These are phyloP conservation scores for Raphicerus campestris DNA, from an alignment of 2,113 vertebrate genomes.

Conservation along the genomic window DNA sequence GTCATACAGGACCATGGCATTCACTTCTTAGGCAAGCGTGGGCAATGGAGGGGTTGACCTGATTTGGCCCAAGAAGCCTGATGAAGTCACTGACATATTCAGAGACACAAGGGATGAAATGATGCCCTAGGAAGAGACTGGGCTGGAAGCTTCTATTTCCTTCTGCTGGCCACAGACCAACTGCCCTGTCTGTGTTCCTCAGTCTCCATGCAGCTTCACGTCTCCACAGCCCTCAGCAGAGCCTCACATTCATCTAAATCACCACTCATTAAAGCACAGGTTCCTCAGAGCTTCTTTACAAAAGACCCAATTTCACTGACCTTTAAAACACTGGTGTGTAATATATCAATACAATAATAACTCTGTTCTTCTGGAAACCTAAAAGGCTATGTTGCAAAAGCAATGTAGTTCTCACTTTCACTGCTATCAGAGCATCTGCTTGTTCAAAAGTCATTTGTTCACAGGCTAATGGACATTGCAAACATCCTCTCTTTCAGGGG, in stretches of 20 bases:
- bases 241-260: neutral
- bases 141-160: neutral
- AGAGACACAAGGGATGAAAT: neutral
- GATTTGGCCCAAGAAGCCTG: neutral
- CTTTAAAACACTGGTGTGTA: neutral
- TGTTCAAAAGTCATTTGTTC: neutral
- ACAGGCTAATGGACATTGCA: neutral
- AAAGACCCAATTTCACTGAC: neutral
- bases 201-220: neutral
- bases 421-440: neutral
- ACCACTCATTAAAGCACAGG: neutral
- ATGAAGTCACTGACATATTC: neutral
- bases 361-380: neutral
- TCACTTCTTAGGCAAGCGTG: neutral
- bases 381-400: neutral
- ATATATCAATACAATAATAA: neutral
- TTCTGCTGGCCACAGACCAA: neutral
- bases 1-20: rapidly evolving
- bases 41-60: neutral
- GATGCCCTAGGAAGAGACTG: neutral
- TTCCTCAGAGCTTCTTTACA: neutral
- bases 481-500: neutral
- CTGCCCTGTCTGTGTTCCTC: neutral
- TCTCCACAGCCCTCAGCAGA: neutral
- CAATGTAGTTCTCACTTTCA: neutral